These are phyloP conservation scores for Rachycentron canadum DNA, from an alignment of 2,797 vertebrate species.

Conservation along the genomic window DNA sequence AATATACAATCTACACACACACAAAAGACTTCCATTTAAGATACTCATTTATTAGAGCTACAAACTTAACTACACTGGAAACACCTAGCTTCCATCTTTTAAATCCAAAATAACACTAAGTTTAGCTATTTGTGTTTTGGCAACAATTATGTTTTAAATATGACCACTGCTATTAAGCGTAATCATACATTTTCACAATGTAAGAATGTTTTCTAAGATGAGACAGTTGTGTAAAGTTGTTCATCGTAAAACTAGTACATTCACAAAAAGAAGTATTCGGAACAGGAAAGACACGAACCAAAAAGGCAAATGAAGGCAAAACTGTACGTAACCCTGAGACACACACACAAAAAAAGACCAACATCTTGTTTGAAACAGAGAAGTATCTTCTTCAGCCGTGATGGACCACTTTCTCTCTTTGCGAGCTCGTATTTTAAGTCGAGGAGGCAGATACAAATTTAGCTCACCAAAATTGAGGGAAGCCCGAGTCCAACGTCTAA, in stretches of 20 bases:
- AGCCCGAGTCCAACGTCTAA: constrained; percentile 75
- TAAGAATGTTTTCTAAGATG: constrained; percentile 33
- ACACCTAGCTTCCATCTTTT: constrained; percentile 50
- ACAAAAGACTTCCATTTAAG: constrained; percentile 57
- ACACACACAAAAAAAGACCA: constrained; percentile 39
- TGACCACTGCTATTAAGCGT: constrained; percentile 11
- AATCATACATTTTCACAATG: constrained; percentile 36
- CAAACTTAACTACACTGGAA: constrained; percentile 48
- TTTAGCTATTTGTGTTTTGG: constrained; percentile 61
- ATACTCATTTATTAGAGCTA: constrained; percentile 45
- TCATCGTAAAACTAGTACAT: constrained; percentile 61
- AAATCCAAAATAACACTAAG: constrained; percentile 35
- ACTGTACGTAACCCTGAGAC: constrained; percentile 79
- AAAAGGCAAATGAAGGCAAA: constrained; percentile 41
- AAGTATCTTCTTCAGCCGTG: constrained; percentile 68
- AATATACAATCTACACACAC: constrained; percentile 73
- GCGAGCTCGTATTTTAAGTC: constrained; percentile 61
- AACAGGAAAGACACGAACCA: constrained; percentile 33
- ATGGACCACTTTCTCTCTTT: constrained; percentile 62
- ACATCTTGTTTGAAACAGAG: constrained; percentile 39
- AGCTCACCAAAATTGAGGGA: constrained; percentile 84
- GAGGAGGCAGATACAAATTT: constrained; percentile 79
- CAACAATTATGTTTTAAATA: constrained; percentile 51
- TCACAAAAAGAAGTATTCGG: constrained; percentile 51
- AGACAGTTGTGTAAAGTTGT: constrained; percentile 36